phyloP scores from a whole-genome alignment of 1,140 invertebrate genomes.

The Lucilia sericata region DNA sequence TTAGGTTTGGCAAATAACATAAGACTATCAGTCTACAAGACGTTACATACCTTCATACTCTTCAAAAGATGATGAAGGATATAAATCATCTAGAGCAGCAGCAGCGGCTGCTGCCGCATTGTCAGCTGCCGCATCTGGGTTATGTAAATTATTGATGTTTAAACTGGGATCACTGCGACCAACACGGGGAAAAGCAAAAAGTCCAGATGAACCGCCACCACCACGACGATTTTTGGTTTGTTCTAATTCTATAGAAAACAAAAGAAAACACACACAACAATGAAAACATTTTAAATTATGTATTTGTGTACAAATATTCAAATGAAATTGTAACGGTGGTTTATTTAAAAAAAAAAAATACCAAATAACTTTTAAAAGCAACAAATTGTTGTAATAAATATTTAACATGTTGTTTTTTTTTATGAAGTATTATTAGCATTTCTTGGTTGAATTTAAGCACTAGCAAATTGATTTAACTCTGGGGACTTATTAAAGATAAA shows the following conservation, averaged over 20 bases:
- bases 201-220: constrained; percentile 68
- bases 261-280: constrained; percentile 14
- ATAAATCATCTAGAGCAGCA: constrained; percentile 49
- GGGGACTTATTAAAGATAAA: neutral
- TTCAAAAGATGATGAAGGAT: constrained; percentile 55
- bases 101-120: constrained; percentile 51
- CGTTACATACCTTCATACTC: constrained; percentile 61
- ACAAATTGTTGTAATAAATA: neutral
- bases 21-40: neutral
- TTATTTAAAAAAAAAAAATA: neutral
- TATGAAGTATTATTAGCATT: neutral
- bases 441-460: no score
- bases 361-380: neutral
- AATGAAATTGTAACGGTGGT: constrained; percentile 12
- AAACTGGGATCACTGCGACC: constrained; percentile 69
- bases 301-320: neutral
- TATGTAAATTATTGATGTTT: constrained; percentile 56
- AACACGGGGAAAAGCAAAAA: constrained; percentile 72
- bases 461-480: neutral
- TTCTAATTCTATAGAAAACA: constrained; percentile 52
- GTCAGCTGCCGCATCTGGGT: constrained; percentile 45
- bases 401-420: neutral
- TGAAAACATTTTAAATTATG: neutral
- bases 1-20: neutral
- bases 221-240: constrained; percentile 59